These are phyloP conservation scores for Lomographa bimaculata DNA, from an alignment of 2,888 invertebrate genomes.

Conservation along the genomic window DNA sequence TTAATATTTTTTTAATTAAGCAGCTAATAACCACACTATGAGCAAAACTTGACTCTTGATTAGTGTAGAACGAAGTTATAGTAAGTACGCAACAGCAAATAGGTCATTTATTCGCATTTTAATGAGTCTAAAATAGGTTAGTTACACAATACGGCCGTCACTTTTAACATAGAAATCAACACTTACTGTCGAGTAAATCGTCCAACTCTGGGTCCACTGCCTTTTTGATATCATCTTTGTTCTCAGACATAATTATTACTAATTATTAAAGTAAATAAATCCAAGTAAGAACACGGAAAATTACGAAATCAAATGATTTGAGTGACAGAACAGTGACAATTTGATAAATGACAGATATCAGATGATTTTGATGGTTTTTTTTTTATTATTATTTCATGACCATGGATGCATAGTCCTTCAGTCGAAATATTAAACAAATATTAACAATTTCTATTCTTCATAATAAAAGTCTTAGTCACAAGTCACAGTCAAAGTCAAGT, in stretches of 20 bases:
- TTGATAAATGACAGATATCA: neutral
- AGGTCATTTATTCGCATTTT: constrained; percentile 8
- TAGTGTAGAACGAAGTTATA: too few species aligned
- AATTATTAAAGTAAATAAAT: constrained; percentile 18
- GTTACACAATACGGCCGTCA: constrained; percentile 22
- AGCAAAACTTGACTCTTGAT: too few species aligned
- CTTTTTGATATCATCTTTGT: constrained; percentile 61
- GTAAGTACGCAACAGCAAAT: constrained; percentile 1
- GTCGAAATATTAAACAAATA: too few species aligned
- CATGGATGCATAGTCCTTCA: too few species aligned
- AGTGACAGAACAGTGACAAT: constrained; percentile 4
- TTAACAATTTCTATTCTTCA: too few species aligned
- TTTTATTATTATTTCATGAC: too few species aligned
- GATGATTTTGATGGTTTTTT: too few species aligned
- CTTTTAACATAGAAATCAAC: constrained; percentile 25
- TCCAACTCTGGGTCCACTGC: constrained; percentile 87
- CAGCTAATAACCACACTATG: too few species aligned
- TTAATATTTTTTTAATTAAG: too few species aligned
- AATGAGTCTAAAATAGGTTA: constrained; percentile 40
- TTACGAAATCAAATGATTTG: neutral
- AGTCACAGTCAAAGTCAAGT: too few species aligned
- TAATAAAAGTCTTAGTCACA: too few species aligned
- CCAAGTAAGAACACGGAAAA: constrained; percentile 15
- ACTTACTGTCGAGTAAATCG: constrained; percentile 90
- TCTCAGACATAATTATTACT: constrained; percentile 65